A percentile compares a stretch with the other conserved stretches of the same genome.
Conservation (phyloP, 2,888 invertebrate genomes). For the Andrena bucephala region DNA sequence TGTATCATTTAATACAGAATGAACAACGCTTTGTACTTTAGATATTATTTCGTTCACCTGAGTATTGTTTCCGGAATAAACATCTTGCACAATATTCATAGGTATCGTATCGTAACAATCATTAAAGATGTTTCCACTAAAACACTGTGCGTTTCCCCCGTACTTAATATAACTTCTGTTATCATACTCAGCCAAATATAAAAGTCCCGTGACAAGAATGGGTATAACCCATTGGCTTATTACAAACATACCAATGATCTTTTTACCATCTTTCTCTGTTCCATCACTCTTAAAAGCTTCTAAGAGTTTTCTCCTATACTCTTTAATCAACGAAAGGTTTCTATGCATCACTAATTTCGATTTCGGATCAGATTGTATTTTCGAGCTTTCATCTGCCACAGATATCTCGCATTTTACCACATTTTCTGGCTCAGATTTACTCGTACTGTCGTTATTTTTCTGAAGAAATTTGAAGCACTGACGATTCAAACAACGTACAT, state of each 20-base stretch:
- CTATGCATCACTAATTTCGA: slow-evolving; percentile 7
- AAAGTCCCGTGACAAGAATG: slow-evolving; percentile 67
- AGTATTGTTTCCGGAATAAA: slow-evolving; percentile 56
- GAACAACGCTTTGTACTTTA: slow-evolving; percentile 74
- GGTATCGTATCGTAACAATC: slow-evolving; percentile 58
- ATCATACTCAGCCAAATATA: slow-evolving; percentile 70
- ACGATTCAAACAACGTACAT: slow-evolving; percentile 53
- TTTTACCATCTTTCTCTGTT: slow-evolving; percentile 45
- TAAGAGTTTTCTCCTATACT: slow-evolving; percentile 18
- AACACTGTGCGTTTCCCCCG: slow-evolving; percentile 67
- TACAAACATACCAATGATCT: slow-evolving; percentile 67
- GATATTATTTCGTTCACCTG: slow-evolving; percentile 72
- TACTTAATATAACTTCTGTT: slow-evolving; percentile 43
- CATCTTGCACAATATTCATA: slow-evolving; percentile 7
- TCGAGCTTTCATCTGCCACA: neutral
- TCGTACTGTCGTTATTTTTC: neutral
- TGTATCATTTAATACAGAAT: slow-evolving; percentile 55
- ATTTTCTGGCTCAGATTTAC: neutral
- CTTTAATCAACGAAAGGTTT: slow-evolving; percentile 9
- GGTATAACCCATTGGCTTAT: slow-evolving; percentile 80
- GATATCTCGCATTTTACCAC: neutral
- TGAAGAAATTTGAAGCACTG: slow-evolving; percentile 50
- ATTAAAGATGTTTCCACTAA: slow-evolving; percentile 72
- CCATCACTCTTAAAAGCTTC: slow-evolving; percentile 9
- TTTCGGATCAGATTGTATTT: slow-evolving; percentile 12